Base-by-base conservation (phyloP, 2,797 vertebrate species). In the Vipera ursinii region DNA sequence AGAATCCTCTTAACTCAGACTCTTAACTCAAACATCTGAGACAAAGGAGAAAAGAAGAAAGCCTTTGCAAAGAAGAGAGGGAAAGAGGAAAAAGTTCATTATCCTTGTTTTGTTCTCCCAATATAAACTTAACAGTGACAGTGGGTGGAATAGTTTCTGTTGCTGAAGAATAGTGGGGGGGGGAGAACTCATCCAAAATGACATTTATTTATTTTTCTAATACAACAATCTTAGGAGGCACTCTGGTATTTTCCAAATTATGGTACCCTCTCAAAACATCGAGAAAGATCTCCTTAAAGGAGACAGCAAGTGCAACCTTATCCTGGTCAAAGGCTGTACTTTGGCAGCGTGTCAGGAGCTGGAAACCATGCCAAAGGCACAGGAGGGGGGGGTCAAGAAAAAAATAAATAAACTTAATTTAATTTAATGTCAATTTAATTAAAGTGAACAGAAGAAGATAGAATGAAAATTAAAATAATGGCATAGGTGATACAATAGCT, bases 1-100 rank as follows among this genome's bases (percentile, higher is more conserved):
- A 97, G 97, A 98, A 98, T 97, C 97, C 96, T 96, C 96, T 98
- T 97, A 97, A 97, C 97, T 98, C 95, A 91, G 95, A 97, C 96
- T 96, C 96, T 98, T 97, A 97, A 97, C 97, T 98, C 95, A 90
- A 95, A 97, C 97, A 96, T 92, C 96, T 0, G 28, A 97, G 96
- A 95, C 95, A 96, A 96, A 97, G 94, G 89, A 56, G 87, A 89
- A 93, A 87, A 94, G 89, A 91, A 93, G 93, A 95, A 94, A 93
- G 91, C 92, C 95, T 93, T 24, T 28, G 89, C 90, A 73, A 93
- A 90, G 95, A 93, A 90, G 90, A 51, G 26, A 73, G 4, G 73
- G 59, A 48, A 28, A 86, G 69, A 60, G 93, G 91, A 93, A 96
- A 82, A 82, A 44, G 63, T 87, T 94, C 88, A 90, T 95, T 96